Conservation (phyloP, 2,797 vertebrate genomes). For the Pseudomugil tenellus region DNA sequence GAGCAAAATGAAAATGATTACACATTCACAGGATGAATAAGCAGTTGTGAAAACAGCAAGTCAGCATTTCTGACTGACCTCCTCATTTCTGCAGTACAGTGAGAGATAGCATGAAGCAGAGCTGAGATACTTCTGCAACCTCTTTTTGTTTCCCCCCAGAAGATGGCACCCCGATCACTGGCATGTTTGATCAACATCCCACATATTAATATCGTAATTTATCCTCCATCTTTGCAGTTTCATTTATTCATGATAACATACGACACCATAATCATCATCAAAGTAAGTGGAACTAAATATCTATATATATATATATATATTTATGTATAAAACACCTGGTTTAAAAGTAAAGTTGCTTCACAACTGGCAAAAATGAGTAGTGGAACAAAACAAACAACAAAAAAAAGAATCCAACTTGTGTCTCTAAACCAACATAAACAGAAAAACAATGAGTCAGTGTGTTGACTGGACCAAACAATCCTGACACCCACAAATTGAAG, state of each 20-base stretch:
- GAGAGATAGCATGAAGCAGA: constrained; percentile 4
- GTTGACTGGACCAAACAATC: constrained; percentile 29
- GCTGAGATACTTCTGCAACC: constrained; percentile 4
- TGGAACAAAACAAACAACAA: not conserved
- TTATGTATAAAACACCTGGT: not conserved
- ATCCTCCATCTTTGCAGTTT: not conserved
- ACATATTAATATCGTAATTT: not conserved
- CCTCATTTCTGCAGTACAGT: constrained; percentile 16
- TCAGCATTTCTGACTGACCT: constrained; percentile 26
- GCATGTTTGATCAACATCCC: constrained; percentile 2
- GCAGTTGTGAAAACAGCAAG: constrained; percentile 52
- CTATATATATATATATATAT: not conserved
- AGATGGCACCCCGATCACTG: not conserved
- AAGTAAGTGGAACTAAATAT: not conserved
- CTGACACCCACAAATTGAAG: constrained; percentile 32
- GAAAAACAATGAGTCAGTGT: constrained; percentile 29
- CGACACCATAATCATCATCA: not conserved
- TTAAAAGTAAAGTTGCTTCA: constrained; percentile 21
- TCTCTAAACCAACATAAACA: constrained; percentile 10
- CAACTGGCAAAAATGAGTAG: constrained; percentile 31
- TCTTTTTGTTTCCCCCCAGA: constrained; percentile 3
- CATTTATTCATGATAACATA: not conserved
- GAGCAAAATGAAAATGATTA: constrained; percentile 49
- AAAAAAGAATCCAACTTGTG: not conserved
- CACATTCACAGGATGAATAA: constrained; percentile 54